These are phyloP conservation scores for Lepidurus packardi DNA, from an alignment of 1,140 invertebrate genomes.

Conservation along the genomic window DNA sequence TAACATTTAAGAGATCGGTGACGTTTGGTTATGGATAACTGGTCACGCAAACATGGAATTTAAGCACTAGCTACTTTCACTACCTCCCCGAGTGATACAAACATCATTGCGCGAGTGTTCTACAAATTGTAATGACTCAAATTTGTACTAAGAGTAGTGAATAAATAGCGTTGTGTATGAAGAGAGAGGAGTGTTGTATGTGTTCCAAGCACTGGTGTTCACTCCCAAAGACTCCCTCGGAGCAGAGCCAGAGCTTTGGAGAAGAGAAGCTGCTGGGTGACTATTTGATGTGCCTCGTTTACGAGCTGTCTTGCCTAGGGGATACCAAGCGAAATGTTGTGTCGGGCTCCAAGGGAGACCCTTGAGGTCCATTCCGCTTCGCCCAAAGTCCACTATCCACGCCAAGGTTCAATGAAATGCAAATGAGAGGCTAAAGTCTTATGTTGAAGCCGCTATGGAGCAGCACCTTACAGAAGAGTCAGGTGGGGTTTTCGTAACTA, in stretches of 20 bases:
- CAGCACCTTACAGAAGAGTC: too few species aligned
- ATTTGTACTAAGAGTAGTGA: background rate
- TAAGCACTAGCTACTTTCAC: background rate
- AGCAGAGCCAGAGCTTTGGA: background rate
- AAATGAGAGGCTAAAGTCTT: too few species aligned
- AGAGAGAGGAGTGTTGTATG: background rate
- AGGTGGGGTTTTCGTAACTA: too few species aligned
- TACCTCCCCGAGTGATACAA: background rate
- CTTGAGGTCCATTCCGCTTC: background rate
- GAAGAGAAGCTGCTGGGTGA: background rate
- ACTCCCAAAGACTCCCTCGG: background rate
- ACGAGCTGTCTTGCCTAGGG: background rate
- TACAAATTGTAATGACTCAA: background rate
- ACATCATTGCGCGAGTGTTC: background rate
- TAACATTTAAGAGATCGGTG: background rate
- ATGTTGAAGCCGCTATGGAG: too few species aligned
- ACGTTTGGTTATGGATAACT: background rate
- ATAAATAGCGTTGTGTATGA: background rate
- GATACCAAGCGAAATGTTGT: background rate
- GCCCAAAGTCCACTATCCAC: background rate
- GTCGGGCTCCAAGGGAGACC: background rate
- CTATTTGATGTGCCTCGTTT: background rate
- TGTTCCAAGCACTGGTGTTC: background rate
- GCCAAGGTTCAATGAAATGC: too few species aligned
- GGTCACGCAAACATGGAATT: background rate